Percentiles rank a stretch among this genome's conserved stretches.
Evolutionary conservation across 2,888 invertebrate species (phyloP).

Genomic region (Salpingus planirostris): DNA sequence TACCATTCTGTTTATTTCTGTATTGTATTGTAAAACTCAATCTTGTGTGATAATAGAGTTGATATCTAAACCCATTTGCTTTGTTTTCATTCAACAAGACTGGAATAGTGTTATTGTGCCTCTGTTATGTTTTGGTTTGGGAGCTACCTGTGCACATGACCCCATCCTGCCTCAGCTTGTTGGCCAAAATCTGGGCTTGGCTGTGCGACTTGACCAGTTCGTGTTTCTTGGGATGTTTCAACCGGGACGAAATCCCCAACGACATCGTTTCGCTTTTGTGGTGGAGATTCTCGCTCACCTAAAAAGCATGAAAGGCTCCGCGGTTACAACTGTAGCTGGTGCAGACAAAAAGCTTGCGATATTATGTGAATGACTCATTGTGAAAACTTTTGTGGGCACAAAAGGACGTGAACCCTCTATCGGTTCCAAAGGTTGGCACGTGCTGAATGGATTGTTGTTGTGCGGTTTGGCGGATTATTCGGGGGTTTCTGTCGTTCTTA

Average conservation of each 20-base stretch:
- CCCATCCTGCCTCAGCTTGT: slow-evolving; percentile 40
- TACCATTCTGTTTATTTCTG: no score
- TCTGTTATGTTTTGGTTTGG: no score
- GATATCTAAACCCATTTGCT: no score
- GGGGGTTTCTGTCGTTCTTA: no score
- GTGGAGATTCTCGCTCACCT: slow-evolving; percentile 11
- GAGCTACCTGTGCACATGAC: slow-evolving; percentile 40
- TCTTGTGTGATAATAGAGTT: no score
- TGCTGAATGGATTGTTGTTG: no score
- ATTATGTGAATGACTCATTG: slow-evolving; percentile 29
- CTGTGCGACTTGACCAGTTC: slow-evolving; percentile 39
- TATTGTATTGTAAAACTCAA: no score
- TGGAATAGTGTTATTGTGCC: no score
- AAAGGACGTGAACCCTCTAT: no score
- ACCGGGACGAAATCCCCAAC: slow-evolving; percentile 38
- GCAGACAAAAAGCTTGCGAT: slow-evolving; percentile 20
- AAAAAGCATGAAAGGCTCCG: slow-evolving; percentile 9
- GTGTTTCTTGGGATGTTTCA: slow-evolving; percentile 39
- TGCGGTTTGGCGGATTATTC: no score
- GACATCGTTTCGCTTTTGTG: slow-evolving; percentile 25
- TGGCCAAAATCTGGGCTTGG: slow-evolving; percentile 39
- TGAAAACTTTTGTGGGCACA: slow-evolving; percentile 16
- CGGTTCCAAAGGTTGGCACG: not conserved
- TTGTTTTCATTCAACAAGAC: no score
- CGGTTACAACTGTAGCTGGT: not conserved